Evolutionary conservation across 1,140 invertebrate genomes (phyloP), one percentile per base, ranked within the genome.

Genomic region (Ceratina calcarata): DNA sequence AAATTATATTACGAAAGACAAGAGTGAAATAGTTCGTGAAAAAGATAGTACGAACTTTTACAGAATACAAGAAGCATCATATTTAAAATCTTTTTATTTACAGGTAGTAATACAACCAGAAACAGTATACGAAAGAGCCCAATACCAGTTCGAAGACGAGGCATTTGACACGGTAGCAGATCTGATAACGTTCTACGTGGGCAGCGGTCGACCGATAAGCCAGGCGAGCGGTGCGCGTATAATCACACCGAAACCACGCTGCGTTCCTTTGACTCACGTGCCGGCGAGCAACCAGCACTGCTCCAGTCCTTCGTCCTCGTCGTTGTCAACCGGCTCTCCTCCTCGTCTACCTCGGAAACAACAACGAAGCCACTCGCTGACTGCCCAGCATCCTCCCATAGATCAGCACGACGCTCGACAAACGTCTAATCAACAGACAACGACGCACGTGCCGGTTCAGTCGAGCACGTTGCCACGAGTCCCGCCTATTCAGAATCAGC

Each of bases 81-180:
- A n/a, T 16, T 13, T 57, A 13, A 57, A 57, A 57, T 13, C 16
- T 37, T 64, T 13, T 22, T 20, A 12, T 61, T 27, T 82, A 45
- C 87, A 98, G 96, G 95, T 98, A 61, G 95, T 98, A 0, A 94
- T 98, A 10, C 97, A 97, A 87, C 96, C 96, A 0, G 97, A 97
- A 87, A 98, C 97, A 0, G 97, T 98, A 2, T 98, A 98, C 90
- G 97, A 98, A 91, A 94, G 96, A 82, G 95, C 98, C 10, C 97
- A 98, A 87, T 99, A 97, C 92, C 97, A 98, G 88, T 98, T 99
- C 89, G 98, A 99, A 93, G 97, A 98, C 85, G 98, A 98, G 88
- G 95, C 96, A 0, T 99, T 98, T 88, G 97, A 98, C 87, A 98
- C 97, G 2, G 97, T 99, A 15, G 97, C 98, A 0, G 97, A 98